phyloP scores from a whole-genome alignment of 2,888 invertebrate species.

The Coronaproctus castanopsis region DNA sequence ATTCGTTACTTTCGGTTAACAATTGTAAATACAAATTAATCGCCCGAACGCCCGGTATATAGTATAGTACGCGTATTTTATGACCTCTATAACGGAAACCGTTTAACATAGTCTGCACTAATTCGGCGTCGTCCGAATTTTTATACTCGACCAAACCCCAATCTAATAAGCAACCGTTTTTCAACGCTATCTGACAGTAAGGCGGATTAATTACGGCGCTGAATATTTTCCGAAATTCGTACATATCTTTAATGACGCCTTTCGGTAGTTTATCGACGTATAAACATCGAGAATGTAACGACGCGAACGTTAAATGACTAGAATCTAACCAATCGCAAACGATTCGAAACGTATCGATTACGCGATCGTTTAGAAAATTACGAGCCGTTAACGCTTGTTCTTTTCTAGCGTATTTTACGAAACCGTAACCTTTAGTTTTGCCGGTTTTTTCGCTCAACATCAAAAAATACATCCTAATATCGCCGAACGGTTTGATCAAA shows the following conservation, averaged over 20 bases:
- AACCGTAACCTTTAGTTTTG: slow-evolving; percentile 33
- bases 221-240: slow-evolving; percentile 31
- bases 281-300: slow-evolving; percentile 33
- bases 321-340: slow-evolving; percentile 33
- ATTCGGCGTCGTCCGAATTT: slow-evolving; percentile 27
- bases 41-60: slow-evolving; percentile 32
- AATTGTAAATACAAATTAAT: slow-evolving; percentile 32
- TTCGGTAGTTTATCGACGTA: slow-evolving; percentile 32
- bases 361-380: slow-evolving; percentile 27
- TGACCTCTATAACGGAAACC: slow-evolving; percentile 26
- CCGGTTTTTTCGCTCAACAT: slow-evolving; percentile 30
- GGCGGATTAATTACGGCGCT: slow-evolving; percentile 30
- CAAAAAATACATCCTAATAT: slow-evolving; percentile 30
- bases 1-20: slow-evolving; percentile 25
- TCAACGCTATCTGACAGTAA: slow-evolving; percentile 33
- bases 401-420: slow-evolving; percentile 31
- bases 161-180: slow-evolving; percentile 31
- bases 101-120: slow-evolving; percentile 25
- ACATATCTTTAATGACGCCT: slow-evolving; percentile 30
- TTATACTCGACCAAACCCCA: slow-evolving; percentile 33
- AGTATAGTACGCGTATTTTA: slow-evolving; percentile 29
- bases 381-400: slow-evolving; percentile 31
- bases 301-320: slow-evolving; percentile 28
- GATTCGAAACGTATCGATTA: slow-evolving; percentile 25
- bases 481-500: slow-evolving; percentile 29